Percentiles rank a stretch among this genome's conserved stretches.
phyloP scores from a whole-genome alignment of 2,888 invertebrate genomes.

The Stegana nigrithorax region DNA sequence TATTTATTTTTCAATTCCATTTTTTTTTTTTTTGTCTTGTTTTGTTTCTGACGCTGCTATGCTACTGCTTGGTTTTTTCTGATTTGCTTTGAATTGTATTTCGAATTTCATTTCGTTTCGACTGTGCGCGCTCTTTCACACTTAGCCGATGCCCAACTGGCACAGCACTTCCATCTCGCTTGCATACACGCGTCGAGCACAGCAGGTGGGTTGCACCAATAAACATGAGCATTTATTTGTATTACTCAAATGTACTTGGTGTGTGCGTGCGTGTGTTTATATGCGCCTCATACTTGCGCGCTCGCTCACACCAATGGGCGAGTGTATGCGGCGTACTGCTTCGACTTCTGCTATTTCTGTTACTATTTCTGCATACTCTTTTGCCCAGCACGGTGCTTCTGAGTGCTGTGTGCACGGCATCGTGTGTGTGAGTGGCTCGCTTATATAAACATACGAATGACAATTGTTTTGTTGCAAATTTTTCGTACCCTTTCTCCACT shows the following conservation, averaged over 20 bases:
- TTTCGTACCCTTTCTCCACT: slow-evolving; percentile 30
- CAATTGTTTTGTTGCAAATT: slow-evolving; percentile 63
- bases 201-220: slow-evolving; percentile 66
- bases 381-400: too few species aligned
- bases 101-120: slow-evolving; percentile 59
- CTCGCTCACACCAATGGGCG: slow-evolving; percentile 43
- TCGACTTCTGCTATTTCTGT: too few species aligned
- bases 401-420: neutral
- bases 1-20: slow-evolving; percentile 53
- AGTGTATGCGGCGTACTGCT: slow-evolving; percentile 18
- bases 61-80: slow-evolving; percentile 27
- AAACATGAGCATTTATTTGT: slow-evolving; percentile 52
- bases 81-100: slow-evolving; percentile 57
- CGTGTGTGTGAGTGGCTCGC: too few species aligned
- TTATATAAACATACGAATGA: slow-evolving; percentile 60
- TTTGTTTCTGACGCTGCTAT: slow-evolving; percentile 26
- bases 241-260: slow-evolving; percentile 22
- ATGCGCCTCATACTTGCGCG: slow-evolving; percentile 37
- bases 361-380: too few species aligned
- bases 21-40: slow-evolving; percentile 52
- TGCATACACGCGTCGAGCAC: slow-evolving; percentile 31
- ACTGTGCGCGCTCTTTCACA: too few species aligned
- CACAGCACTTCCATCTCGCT: slow-evolving; percentile 20
- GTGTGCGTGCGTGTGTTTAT: slow-evolving; percentile 24
- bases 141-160: slow-evolving; percentile 27